These are phyloP conservation scores for Pristiophorus japonicus DNA, from an alignment of 2,113 vertebrate genomes.

Conservation along the genomic window DNA sequence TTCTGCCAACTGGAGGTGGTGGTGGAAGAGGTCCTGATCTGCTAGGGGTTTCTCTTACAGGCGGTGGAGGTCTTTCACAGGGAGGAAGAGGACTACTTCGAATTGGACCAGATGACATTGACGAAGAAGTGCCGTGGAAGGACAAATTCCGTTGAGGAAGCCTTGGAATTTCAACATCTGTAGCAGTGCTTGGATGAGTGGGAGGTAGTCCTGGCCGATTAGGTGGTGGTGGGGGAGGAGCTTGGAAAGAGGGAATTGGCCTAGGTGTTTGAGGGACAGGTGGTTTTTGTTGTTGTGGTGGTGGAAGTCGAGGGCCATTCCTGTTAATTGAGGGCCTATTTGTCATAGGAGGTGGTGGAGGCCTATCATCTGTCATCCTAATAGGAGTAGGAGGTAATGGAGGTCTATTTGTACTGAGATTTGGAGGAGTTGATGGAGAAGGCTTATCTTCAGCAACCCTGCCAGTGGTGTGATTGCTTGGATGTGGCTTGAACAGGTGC, in stretches of 20 bases:
- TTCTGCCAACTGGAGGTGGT: constrained; percentile 71
- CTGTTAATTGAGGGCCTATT: constrained; percentile 60
- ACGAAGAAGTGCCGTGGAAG: constrained; percentile 55
- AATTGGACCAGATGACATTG: constrained; percentile 46
- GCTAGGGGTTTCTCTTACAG: constrained; percentile 67
- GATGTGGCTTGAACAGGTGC: too few species aligned
- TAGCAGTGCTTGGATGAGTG: constrained; percentile 56
- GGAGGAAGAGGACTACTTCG: constrained; percentile 76
- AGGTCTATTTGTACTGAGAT: constrained; percentile 53
- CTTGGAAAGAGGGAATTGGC: constrained; percentile 48
- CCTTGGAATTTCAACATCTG: constrained; percentile 70
- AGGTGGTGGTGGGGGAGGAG: constrained; percentile 61
- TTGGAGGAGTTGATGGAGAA: constrained; percentile 43
- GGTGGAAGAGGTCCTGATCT: constrained; percentile 88
- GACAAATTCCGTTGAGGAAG: constrained; percentile 80
- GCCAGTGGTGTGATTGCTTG: constrained; percentile 49
- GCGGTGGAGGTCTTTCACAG: constrained; percentile 75
- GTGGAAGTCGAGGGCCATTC: constrained; percentile 62
- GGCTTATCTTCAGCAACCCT: constrained; percentile 55
- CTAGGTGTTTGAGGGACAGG: constrained; percentile 54
- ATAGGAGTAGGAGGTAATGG: constrained; percentile 57
- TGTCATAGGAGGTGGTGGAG: constrained; percentile 56
- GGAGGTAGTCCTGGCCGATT: constrained; percentile 69
- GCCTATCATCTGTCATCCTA: constrained; percentile 58
- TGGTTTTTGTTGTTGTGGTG: constrained; percentile 67